Evolutionary conservation across 1,140 invertebrate genomes (phyloP).

Genomic region (Drosophila kohkoa): DNA sequence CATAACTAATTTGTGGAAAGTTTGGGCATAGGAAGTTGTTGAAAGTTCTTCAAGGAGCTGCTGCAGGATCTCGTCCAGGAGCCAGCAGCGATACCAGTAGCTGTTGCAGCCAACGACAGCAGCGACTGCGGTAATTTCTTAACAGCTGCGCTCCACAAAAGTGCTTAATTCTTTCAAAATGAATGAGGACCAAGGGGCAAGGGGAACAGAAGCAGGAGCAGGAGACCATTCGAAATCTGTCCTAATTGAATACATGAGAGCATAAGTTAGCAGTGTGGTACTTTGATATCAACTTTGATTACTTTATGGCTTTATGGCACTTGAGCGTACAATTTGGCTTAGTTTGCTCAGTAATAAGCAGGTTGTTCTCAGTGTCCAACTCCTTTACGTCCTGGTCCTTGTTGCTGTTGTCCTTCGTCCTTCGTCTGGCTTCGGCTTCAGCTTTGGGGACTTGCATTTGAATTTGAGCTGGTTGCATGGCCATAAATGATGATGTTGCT

Average conservation of each 20-base stretch:
- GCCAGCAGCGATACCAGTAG: constrained; percentile 11
- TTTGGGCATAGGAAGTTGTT: constrained; percentile 82
- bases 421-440: background rate
- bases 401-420: background rate
- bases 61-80: constrained; percentile 38
- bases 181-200: constrained; percentile 40
- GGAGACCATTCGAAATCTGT: constrained; percentile 72
- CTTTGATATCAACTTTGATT: constrained; percentile 82
- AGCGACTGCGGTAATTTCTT: constrained; percentile 70
- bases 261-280: constrained; percentile 80
- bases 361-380: background rate
- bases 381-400: background rate
- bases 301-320: constrained; percentile 82
- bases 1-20: constrained; percentile 82
- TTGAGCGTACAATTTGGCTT: constrained; percentile 82
- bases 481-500: constrained; percentile 70
- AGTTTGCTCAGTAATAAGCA: constrained; percentile 41
- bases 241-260: constrained; percentile 82
- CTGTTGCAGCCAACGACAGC: constrained; percentile 8
- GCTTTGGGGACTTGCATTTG: constrained; percentile 51
- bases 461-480: constrained; percentile 56
- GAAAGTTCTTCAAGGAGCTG: constrained; percentile 75
- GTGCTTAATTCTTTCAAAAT: constrained; percentile 80
- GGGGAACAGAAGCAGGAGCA: too few relatives aligned
- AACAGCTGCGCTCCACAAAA: constrained; percentile 72